Conservation (phyloP, 2,113 vertebrate species). For the Gobio gobio region DNA sequence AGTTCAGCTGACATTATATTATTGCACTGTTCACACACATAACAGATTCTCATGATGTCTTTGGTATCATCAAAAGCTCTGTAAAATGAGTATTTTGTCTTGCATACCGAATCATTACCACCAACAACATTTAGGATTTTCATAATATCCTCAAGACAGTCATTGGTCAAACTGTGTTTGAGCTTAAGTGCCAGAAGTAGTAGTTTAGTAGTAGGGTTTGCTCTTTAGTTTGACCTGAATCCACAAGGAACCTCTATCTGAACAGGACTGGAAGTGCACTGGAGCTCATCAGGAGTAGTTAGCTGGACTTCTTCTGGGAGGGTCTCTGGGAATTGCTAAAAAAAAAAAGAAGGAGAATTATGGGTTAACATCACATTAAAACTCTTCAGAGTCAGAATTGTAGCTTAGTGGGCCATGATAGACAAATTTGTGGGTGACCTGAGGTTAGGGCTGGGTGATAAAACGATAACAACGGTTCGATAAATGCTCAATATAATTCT, state of each 20-base stretch:
- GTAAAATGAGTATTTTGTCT: background rate
- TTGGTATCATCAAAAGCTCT: background rate
- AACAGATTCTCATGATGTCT: background rate
- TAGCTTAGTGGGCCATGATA: too few species aligned
- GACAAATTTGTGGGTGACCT: too few species aligned
- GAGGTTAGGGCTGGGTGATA: too few species aligned
- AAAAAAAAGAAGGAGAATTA: background rate
- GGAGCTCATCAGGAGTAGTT: background rate
- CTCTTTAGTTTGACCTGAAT: conserved; percentile 2
- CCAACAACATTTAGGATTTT: conserved; percentile 1
- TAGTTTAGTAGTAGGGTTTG: conserved; percentile 6
- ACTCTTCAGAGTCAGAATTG: too few species aligned
- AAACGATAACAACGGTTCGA: too few species aligned
- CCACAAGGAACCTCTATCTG: background rate
- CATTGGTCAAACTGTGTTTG: conserved; percentile 12
- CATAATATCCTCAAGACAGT: conserved; percentile 9
- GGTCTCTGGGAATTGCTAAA: background rate
- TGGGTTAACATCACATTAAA: too few species aligned
- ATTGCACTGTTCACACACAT: background rate
- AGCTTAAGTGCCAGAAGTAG: background rate
- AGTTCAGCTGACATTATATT: background rate
- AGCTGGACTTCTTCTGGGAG: background rate
- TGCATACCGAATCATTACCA: background rate
- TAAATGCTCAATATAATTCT: too few species aligned
- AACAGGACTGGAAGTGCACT: background rate